Conservation (phyloP, 2,888 invertebrate species). For the Halictus ligatus region DNA sequence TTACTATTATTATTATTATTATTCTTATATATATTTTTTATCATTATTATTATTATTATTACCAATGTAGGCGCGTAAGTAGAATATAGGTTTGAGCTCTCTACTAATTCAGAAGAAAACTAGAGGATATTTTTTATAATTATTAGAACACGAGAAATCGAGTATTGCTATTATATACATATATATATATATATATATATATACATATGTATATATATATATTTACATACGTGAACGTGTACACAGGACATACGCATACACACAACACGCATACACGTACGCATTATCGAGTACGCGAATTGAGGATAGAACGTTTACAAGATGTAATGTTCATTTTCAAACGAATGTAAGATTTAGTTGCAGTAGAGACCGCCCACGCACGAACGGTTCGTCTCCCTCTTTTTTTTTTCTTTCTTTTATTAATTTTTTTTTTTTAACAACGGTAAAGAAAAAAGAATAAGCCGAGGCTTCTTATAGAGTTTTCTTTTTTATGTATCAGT, state of each 20-base stretch:
- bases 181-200: not conserved
- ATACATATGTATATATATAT: too few relatives aligned
- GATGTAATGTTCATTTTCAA: conserved; percentile 67
- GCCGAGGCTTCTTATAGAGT: conserved; percentile 81
- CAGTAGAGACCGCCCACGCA: conserved; percentile 64
- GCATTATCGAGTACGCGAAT: conserved; percentile 73
- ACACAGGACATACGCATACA: not conserved
- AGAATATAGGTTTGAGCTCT: conserved; percentile 79
- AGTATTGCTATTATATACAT: conserved; percentile 80
- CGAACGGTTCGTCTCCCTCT: conserved; percentile 67
- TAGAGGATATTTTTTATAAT: conserved; percentile 81
- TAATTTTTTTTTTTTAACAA: conserved; percentile 68
- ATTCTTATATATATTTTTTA: conserved; percentile 50
- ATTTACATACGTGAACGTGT: not conserved
- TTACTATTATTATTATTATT: conserved; percentile 44
- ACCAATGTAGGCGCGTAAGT: conserved; percentile 71
- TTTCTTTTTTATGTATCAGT: conserved; percentile 81
- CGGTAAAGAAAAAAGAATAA: conserved; percentile 68
- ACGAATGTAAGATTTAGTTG: conserved; percentile 75
- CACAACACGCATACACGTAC: not conserved
- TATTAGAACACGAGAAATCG: conserved; percentile 76
- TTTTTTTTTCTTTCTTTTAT: conserved; percentile 55
- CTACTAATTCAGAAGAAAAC: conserved; percentile 76
- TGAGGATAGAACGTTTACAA: conserved; percentile 71
- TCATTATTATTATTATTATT: conserved; percentile 62